These are phyloP conservation scores for Halocynthia aurantium DNA, from an alignment of 23 tunicate species.

Conservation along the genomic window DNA sequence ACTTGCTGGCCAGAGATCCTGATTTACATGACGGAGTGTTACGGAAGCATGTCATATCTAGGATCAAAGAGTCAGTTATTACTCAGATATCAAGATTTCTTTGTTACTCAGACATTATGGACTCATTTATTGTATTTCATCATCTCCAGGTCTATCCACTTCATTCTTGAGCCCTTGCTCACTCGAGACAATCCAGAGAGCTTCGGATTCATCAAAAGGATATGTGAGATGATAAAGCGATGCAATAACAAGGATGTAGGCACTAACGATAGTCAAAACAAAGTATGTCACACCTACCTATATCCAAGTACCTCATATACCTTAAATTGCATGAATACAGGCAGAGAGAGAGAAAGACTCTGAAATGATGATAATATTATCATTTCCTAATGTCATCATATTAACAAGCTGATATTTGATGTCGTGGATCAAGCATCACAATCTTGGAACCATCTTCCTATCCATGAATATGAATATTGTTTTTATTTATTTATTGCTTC, in stretches of 20 bases:
- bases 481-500: background rate
- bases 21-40: conserved; percentile 57
- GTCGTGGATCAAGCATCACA: no score
- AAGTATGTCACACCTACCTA: background rate
- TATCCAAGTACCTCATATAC: no score
- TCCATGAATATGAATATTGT: no score
- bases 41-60: conserved; percentile 49
- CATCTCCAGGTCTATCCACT: conserved; percentile 56
- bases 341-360: no score
- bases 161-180: conserved; percentile 77
- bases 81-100: no score
- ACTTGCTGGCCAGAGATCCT: conserved; percentile 79
- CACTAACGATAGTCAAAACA: background rate
- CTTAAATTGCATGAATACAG: conserved; percentile 7
- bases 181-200: conserved; percentile 84
- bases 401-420: no score
- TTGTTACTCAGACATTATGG: background rate
- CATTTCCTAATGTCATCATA: no score
- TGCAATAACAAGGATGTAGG: conserved; percentile 10
- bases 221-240: conserved; percentile 62
- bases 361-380: no score
- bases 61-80: conserved; percentile 77
- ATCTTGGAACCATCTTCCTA: no score
- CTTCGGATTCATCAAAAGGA: conserved; percentile 71
- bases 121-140: background rate